These are phyloP conservation scores for Zosterops pallidus DNA, from an alignment of 2,113 vertebrate species.

Conservation along the genomic window DNA sequence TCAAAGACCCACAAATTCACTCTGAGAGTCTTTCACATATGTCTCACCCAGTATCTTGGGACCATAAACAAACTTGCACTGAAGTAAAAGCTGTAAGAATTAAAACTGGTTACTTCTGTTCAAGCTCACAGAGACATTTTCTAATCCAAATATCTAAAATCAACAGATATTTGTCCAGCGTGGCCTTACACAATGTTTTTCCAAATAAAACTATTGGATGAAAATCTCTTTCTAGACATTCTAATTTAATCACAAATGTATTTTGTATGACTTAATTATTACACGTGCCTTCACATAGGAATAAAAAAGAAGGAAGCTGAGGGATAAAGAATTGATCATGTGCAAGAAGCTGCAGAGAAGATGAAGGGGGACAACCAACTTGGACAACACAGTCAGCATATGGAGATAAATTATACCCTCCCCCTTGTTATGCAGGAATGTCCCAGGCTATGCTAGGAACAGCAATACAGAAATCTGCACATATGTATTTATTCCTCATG, in stretches of 20 bases:
- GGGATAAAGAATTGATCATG: neutral
- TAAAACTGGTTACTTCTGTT: neutral
- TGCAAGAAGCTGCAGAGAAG: neutral
- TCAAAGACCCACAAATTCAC: neutral
- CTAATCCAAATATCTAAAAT: neutral
- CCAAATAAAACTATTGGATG: neutral
- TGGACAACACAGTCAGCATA: neutral
- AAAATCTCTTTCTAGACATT: neutral
- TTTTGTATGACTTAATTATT: neutral
- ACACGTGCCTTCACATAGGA: neutral
- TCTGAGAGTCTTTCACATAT: neutral
- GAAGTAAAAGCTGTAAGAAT: neutral
- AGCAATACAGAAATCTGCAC: neutral
- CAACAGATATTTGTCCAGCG: neutral
- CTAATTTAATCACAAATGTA: neutral
- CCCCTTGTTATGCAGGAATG: neutral
- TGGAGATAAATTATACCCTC: neutral
- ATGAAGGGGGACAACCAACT: neutral
- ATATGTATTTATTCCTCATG: neutral
- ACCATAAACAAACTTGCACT: neutral
- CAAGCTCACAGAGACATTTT: neutral
- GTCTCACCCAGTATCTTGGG: neutral
- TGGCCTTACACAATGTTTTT: neutral
- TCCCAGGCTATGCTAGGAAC: neutral
- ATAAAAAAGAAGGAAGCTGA: neutral